Conservation (phyloP, 2,888 invertebrate genomes). For the Clunio marinus region DNA sequence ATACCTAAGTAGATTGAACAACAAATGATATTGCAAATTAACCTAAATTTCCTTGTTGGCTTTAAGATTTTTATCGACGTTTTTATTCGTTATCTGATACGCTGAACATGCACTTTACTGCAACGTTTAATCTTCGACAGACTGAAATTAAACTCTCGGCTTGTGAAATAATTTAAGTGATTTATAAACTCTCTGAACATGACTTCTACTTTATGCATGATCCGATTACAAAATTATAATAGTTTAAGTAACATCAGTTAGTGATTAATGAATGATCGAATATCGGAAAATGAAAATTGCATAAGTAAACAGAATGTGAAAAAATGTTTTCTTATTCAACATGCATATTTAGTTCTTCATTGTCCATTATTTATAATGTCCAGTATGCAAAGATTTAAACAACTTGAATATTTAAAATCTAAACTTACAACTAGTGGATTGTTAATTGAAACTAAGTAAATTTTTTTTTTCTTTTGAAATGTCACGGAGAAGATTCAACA, state of each 20-base stretch:
- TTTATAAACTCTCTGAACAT: slow-evolving; percentile 9
- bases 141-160: background rate
- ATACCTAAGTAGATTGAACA: slow-evolving; percentile 1
- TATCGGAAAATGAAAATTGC: too few relatives aligned
- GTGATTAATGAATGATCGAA: slow-evolving; percentile 11
- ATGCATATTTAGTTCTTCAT: too few relatives aligned
- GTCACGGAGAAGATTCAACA: background rate
- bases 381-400: too few relatives aligned
- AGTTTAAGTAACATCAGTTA: background rate
- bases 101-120: background rate
- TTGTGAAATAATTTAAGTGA: background rate
- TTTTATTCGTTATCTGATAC: slow-evolving; percentile 6
- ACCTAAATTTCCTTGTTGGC: slow-evolving; percentile 34
- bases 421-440: too few relatives aligned
- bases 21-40: slow-evolving; percentile 38
- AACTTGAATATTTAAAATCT: too few relatives aligned
- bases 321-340: too few relatives aligned
- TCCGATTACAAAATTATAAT: background rate
- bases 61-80: slow-evolving; percentile 14
- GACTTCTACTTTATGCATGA: background rate
- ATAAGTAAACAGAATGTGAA: too few relatives aligned
- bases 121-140: too few relatives aligned
- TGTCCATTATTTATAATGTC: too few relatives aligned
- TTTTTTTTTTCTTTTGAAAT: background rate
- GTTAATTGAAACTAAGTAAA: slow-evolving; percentile 14